Evolutionary conservation across 2,113 vertebrate species (phyloP).

Genomic region (Corythaixoides concolor): DNA sequence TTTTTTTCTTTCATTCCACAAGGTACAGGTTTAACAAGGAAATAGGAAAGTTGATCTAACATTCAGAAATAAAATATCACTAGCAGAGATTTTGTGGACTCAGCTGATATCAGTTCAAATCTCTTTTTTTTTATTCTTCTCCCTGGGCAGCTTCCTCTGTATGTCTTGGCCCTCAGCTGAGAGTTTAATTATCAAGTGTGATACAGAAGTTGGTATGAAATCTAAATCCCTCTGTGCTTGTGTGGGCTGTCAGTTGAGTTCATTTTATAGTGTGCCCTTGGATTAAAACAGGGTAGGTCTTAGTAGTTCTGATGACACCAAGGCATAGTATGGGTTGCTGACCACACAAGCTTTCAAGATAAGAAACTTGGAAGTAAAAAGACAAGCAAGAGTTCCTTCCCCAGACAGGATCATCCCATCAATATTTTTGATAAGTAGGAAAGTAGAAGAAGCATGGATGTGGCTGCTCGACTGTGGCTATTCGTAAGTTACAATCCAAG

Average conservation of each 20-base stretch:
- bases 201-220: neutral
- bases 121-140: neutral
- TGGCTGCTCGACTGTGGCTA: neutral
- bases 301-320: neutral
- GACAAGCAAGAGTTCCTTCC: neutral
- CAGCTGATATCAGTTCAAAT: neutral
- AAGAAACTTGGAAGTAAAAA: neutral
- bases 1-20: neutral
- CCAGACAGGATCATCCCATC: neutral
- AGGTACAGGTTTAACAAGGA: neutral
- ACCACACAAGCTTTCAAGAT: neutral
- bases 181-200: neutral
- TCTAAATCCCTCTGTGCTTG: neutral
- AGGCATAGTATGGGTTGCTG: neutral
- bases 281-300: neutral
- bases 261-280: neutral
- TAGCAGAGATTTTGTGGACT: neutral
- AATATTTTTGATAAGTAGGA: neutral
- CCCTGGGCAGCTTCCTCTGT: neutral
- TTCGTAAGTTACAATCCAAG: neutral
- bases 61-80: neutral
- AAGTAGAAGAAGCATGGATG: neutral
- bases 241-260: neutral
- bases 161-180: neutral
- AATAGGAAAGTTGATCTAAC: neutral